Evolutionary conservation across 2,113 vertebrate genomes (phyloP), one percentile per base, ranked within the genome.

Genomic region (Pycnonotus jocosus): DNA sequence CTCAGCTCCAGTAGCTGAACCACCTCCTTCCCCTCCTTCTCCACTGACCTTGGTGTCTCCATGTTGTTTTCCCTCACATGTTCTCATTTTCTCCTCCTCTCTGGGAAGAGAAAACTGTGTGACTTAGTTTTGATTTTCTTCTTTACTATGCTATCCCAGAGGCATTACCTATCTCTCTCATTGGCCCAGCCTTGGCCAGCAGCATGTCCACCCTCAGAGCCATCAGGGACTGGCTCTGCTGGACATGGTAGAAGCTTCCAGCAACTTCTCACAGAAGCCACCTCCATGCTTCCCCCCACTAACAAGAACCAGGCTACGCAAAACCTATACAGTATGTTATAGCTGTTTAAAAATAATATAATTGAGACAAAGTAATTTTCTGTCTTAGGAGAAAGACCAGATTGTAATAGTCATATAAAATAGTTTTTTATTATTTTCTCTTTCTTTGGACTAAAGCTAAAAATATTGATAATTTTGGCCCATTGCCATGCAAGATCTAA

Each of bases 1-100:
- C 56, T 48, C 3, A 0, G 17, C 28, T 50, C 28, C 3, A 3
- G 45, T 0, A 0, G 12, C 12, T 77, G 57, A 12, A 50, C 28
- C 35, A 50, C 6, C 22, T 77, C 22, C 57, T 77, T 0, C 12
- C 25, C 21, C 3, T 48, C 35, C 21, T 38, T 61, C 57, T 50
- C 0, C 17, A 50, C 28, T 33, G 16, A 77, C 45, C 13, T 50
- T 40, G 13, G 23, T 40, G 45, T 40, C 28, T 61, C 12, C 45
- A 20, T 27, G 44, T 33, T 38, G 12, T 33, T 30, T 61, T 61
- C 35, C 30, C 10, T 62, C 23, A 27, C 5, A 27, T 16, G 8
- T 21, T n/a, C 45, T 51, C 30, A 62, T 15, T 12, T 25, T 17
- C 58, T 78, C 10, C 28, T 61, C 57, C 6, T 50, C 45, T 51